Evolutionary conservation across 2,888 invertebrate species (phyloP).

Genomic region (Spisula solida): DNA sequence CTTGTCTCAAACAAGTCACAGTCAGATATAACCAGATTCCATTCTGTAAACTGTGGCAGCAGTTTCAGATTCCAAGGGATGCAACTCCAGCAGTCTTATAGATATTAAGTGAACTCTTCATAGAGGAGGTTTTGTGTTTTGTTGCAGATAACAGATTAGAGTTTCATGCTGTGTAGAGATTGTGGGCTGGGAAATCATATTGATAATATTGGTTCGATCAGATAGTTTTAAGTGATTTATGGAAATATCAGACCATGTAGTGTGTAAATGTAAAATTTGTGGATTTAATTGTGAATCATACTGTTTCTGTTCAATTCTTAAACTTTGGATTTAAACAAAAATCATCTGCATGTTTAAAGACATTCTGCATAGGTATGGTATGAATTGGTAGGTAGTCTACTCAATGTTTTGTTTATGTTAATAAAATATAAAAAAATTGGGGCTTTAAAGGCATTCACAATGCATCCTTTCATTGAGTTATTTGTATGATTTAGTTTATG

Average conservation of each 20-base stretch:
- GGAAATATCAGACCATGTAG: neutral
- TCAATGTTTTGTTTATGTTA: neutral
- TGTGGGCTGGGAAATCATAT: slow-evolving; percentile 30
- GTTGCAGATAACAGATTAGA: slow-evolving; percentile 31
- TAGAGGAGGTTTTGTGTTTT: slow-evolving; percentile 29
- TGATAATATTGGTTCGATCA: slow-evolving; percentile 24
- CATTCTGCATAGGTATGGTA: neutral
- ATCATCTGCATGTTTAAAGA: neutral
- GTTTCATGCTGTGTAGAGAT: slow-evolving; percentile 48
- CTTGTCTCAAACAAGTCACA: no score
- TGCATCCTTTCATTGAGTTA: no score
- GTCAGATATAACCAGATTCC: neutral
- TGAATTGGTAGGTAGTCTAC: neutral
- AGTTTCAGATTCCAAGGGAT: slow-evolving; percentile 44
- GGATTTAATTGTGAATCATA: slow-evolving; percentile 7
- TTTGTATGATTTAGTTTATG: no score
- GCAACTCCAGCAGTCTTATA: slow-evolving; percentile 47
- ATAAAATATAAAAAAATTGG: no score
- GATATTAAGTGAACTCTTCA: slow-evolving; percentile 35
- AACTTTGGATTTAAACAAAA: neutral
- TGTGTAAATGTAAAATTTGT: neutral
- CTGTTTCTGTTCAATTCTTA: neutral
- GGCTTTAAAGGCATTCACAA: no score
- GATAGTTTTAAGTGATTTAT: neutral
- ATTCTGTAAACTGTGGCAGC: neutral